A percentile compares a stretch with the other conserved stretches of the same genome.
Conservation (phyloP, 2,888 invertebrate species). For the Esperia sulphurella region DNA sequence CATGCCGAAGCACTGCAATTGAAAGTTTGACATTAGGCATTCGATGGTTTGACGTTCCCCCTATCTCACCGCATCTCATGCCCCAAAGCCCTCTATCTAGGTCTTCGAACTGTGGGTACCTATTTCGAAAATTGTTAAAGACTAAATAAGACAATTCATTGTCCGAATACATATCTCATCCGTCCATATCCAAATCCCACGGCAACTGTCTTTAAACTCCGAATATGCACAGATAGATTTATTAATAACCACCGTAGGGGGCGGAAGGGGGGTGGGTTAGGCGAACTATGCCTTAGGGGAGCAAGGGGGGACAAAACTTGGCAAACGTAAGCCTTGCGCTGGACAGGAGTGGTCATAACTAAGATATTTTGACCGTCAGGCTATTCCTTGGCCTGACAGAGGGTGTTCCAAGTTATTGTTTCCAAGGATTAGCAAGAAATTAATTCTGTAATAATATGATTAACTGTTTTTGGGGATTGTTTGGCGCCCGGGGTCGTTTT, state of each 20-base stretch:
- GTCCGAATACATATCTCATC: background rate
- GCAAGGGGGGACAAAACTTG: slow-evolving; percentile 53
- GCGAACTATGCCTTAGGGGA: slow-evolving; percentile 21
- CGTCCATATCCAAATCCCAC: slow-evolving; percentile 10
- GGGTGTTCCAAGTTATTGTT: slow-evolving; percentile 55
- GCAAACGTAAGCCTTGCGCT: slow-evolving; percentile 72
- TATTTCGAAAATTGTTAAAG: too few species aligned
- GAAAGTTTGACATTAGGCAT: too few species aligned
- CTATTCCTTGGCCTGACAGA: slow-evolving; percentile 60
- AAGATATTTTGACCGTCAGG: slow-evolving; percentile 79
- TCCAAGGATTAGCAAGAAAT: slow-evolving; percentile 45
- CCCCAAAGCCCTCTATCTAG: too few species aligned
- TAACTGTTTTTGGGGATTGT: slow-evolving; percentile 29
- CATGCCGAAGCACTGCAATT: too few species aligned
- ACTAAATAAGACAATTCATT: too few species aligned
- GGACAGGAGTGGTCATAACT: slow-evolving; percentile 78
- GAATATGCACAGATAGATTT: slow-evolving; percentile 32
- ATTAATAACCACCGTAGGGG: slow-evolving; percentile 26
- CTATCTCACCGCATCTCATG: too few species aligned
- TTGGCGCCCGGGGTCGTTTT: slow-evolving; percentile 4
- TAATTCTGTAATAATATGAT: slow-evolving; percentile 50
- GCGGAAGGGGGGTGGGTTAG: slow-evolving; percentile 3
- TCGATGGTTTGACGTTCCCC: too few species aligned
- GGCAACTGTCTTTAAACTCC: slow-evolving; percentile 22
- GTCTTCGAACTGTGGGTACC: too few species aligned